Evolutionary conservation across 2,888 invertebrate genomes (phyloP), one percentile per base, ranked within the genome.

Genomic region (Melitaea athalia): DNA sequence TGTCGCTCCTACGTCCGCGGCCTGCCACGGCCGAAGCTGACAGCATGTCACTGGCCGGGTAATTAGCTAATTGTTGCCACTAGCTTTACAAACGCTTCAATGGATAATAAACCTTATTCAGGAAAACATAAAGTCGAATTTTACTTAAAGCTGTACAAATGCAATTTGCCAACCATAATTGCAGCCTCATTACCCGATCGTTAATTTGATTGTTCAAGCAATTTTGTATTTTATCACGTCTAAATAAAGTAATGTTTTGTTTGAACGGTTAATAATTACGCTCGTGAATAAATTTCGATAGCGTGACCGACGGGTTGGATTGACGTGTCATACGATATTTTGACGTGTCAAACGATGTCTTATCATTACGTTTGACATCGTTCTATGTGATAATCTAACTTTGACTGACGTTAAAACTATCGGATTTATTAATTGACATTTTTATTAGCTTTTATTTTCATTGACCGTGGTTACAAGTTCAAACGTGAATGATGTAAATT

Each of bases 61-160:
- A 87, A 88, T 88, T 87, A 87, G 85, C 88, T 88, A 88, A 88
- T 88, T 88, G 87, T 83, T 76, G 77, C 78, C 76, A 69, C 68
- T 68, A 70, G 64, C 65, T 31, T 49, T 62, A 57, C 42, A 50
- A 52, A 38, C 53, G 33, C 24, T 63, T 55, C 52, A 45, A 61
- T 49, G 33, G n/a, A 68, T 33, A 64, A 42, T 43, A 12, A 71
- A 69, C 68, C 68, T 63, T 71, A 70, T 63, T 1, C 14, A 10
- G 6, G 42, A 14, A 12, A 0, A 5, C 7, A 11, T 60, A 63
- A 61, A 63, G 69, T 65, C 57, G 14, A 57, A 49, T 55, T 50
- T 71, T n/a, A 52, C 14, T 50, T 60, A 52, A 3, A 38, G 31
- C 14, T 10, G 10, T 0, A 60, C 38, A 67, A 72, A 69, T 69